Evolutionary conservation across 2,797 vertebrate species (phyloP), one percentile per base, ranked within the genome.

Genomic region (Microctenopoma steveboyesi): DNA sequence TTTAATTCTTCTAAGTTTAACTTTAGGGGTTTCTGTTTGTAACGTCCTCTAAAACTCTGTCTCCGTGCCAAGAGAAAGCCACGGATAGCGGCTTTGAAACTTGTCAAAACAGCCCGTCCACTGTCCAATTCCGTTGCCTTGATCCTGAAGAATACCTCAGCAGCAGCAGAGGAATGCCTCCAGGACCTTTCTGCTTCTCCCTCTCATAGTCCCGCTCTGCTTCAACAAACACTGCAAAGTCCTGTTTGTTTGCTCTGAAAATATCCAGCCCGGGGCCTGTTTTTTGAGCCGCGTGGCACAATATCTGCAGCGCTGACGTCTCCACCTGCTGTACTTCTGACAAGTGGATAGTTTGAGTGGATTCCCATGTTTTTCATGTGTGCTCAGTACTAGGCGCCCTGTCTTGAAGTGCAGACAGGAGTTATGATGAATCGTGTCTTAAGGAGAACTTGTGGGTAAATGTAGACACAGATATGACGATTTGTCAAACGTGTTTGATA

Each of bases 201-300:
- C 54, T 72, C 72, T 76, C 54, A 14, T 72, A 47, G 49, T 3
- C 43, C 66, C 5, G 18, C 64, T 78, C 62, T 9, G 18, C 72
- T 86, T 80, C 76, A 49, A 59, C 83, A 87, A 91, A 88, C 86
- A 86, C 48, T 76, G 42, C 33, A 61, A 83, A 81, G 82, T 65
- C 82, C 67, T 68, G 89, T 89, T 91, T 92, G 85, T 90, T 92
- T 91, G 81, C 82, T 89, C 65, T 90, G 75, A 91, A 88, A 92
- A 93, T 78, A 91, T 82, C 72, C 73, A 22, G 46, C 73, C 65
- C 15, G 1, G 11, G 55, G 64, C 11, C 25, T 83, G 82, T 76
- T 83, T 85, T 81, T 58, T 58, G 49, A 79, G 78, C 74, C 11
- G 59, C 59, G n/a, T 81, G 84, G 83, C 69, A 22, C 59, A 51